Evolutionary conservation across 2,113 vertebrate species (phyloP).

Genomic region (Arothron firmamentum): DNA sequence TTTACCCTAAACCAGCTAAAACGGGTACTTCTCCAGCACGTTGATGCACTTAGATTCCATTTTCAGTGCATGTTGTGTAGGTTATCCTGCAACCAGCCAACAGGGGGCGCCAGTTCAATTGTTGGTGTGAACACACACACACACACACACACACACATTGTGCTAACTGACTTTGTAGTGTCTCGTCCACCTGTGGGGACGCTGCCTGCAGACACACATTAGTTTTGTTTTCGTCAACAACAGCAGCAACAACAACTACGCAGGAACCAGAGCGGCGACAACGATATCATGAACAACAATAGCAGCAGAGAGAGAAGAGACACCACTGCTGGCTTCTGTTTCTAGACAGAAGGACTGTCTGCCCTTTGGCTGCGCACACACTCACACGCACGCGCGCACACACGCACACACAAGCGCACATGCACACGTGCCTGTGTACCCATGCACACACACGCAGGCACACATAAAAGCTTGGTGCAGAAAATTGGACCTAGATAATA

Average conservation of each 20-base stretch:
- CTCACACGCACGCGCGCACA: conserved; percentile 1
- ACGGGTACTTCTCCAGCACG: no score
- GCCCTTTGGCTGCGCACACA: conserved; percentile 20
- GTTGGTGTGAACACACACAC: not conserved
- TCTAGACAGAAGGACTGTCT: conserved; percentile 38
- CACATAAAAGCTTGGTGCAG: not conserved
- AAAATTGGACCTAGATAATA: conserved; percentile 16
- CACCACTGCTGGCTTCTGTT: conserved; percentile 29
- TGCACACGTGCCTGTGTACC: conserved; percentile 4
- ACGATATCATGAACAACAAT: conserved; percentile 13
- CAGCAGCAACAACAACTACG: not conserved
- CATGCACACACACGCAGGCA: conserved; percentile 7
- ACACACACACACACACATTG: conserved; percentile 1
- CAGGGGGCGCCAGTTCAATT: not conserved
- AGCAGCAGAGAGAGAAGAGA: conserved; percentile 11
- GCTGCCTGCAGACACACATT: not conserved
- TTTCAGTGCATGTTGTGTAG: no score
- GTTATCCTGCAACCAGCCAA: not conserved
- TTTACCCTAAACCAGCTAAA: no score
- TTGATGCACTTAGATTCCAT: no score
- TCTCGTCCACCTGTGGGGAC: conserved; percentile 8
- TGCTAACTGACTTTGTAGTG: conserved; percentile 3
- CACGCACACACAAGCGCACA: conserved; percentile 11
- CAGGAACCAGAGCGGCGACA: conserved; percentile 4
- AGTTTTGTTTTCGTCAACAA: not conserved